Percentiles rank a stretch among this genome's conserved stretches.
Conservation (phyloP, 2,113 vertebrate species). For the Parus major region DNA sequence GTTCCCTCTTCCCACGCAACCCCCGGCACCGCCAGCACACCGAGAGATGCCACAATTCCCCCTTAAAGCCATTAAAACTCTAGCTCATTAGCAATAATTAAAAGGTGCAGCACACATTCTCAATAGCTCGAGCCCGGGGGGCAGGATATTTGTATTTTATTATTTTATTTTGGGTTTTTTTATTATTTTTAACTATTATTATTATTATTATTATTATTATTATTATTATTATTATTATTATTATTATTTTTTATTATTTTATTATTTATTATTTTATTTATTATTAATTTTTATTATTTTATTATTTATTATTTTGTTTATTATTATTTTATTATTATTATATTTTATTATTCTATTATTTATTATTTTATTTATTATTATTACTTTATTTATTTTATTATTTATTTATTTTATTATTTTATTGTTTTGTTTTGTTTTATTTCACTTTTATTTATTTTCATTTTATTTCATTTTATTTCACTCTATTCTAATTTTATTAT, state of each 20-base stretch:
- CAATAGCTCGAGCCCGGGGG: neutral
- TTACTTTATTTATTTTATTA: no score
- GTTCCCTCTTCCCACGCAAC: fast-evolving
- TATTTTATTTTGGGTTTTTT: neutral
- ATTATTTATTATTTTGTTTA: neutral
- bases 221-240: no score
- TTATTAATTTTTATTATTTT: no score
- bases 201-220: no score
- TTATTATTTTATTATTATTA: no score
- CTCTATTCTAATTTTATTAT: no score
- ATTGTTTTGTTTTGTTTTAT: no score
- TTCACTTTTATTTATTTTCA: no score
- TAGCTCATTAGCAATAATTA: slow-evolving; percentile 68
- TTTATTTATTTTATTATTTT: neutral
- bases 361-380: neutral
- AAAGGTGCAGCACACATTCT: slow-evolving; percentile 38
- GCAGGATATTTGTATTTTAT: neutral
- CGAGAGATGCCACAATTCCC: slow-evolving; percentile 35
- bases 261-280: no score
- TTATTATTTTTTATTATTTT: no score
- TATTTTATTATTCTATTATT: neutral
- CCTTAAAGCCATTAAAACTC: slow-evolving; percentile 59
- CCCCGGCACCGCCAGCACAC: neutral
- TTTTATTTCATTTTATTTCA: no score
- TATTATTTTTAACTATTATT: no score